Evolutionary conservation across 2,797 vertebrate genomes (phyloP), one percentile per base, ranked within the genome.

Genomic region (Prunella strophiata): DNA sequence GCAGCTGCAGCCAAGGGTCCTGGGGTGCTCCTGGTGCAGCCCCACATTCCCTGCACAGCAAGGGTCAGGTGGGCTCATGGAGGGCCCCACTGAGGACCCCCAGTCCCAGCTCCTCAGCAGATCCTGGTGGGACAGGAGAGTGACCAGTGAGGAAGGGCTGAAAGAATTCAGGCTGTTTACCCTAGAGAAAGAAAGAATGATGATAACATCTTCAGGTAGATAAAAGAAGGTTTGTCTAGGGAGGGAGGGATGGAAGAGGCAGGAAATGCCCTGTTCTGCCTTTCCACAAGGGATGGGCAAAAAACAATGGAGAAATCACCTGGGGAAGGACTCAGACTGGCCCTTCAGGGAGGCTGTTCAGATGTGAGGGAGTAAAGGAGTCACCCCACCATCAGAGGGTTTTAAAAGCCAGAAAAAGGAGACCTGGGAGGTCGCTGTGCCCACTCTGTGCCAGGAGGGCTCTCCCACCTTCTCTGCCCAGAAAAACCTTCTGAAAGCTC

Each of bases 361-460:
- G 23, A 11, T 38, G 6, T 43, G 27, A 52, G 23, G 51, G 59
- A 27, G 16, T 14, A 77, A 79, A 73, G 51, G 45, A 25, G 30
- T n/a, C 50, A 51, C 9, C 11, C 45, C 72, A 40, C 12, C 15
- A 1, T 50, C 48, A 51, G 65, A 42, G 7, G 11, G 29, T 40
- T 82, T 45, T 52, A 38, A 83, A 62, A 79, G 25, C n/a, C 13
- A 40, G 72, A 57, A 68, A 48, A 7, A n/a, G 2, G 1, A 2
- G 0, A 26, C 32, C 17, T 0, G 0, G 13, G 23, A 45, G 57
- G 29, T 57, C 5, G 1, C 4, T 45, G 55, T 32, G 34, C 17
- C 18, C 57, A 9, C 13, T 30, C 29, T 14, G 48, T 45, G 66
- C 45, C 34, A 30, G 48, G 2, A 32, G 48, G n/a, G 40, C 30